phyloP scores from a whole-genome alignment of 2,797 vertebrate genomes.

The Tiaroga cobitis region DNA sequence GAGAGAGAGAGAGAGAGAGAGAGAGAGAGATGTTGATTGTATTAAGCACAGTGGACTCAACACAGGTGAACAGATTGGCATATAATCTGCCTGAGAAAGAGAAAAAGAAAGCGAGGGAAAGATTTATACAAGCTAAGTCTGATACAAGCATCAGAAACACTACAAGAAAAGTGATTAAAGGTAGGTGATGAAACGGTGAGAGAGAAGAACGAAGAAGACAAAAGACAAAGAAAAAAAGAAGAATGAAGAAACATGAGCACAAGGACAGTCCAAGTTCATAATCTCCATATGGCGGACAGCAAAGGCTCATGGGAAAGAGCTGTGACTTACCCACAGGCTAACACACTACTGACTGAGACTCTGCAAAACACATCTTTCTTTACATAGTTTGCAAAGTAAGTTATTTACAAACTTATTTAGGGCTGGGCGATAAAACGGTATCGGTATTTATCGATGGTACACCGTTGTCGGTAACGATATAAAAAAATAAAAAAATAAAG shows the following conservation, averaged over 20 bases:
- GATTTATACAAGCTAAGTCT: background rate
- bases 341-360: background rate
- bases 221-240: background rate
- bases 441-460: too few relatives aligned
- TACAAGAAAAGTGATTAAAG: background rate
- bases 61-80: constrained; percentile 43
- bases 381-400: too few relatives aligned
- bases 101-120: background rate
- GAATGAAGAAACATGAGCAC: constrained; percentile 18
- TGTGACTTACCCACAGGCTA: constrained; percentile 45
- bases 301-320: constrained; percentile 30
- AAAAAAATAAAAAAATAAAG: too few relatives aligned
- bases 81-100: constrained; percentile 26
- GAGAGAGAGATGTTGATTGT: background rate
- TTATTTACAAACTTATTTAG: background rate
- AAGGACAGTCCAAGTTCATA: constrained; percentile 52
- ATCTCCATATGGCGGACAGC: constrained; percentile 50
- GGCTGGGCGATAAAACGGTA: too few relatives aligned
- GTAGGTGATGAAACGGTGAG: background rate
- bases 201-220: background rate
- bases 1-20: too few relatives aligned
- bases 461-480: too few relatives aligned
- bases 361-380: background rate
- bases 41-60: constrained; percentile 19
- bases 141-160: background rate